These are phyloP conservation scores for Cardinalis cardinalis DNA, from an alignment of 2,113 vertebrate species.

Conservation along the genomic window DNA sequence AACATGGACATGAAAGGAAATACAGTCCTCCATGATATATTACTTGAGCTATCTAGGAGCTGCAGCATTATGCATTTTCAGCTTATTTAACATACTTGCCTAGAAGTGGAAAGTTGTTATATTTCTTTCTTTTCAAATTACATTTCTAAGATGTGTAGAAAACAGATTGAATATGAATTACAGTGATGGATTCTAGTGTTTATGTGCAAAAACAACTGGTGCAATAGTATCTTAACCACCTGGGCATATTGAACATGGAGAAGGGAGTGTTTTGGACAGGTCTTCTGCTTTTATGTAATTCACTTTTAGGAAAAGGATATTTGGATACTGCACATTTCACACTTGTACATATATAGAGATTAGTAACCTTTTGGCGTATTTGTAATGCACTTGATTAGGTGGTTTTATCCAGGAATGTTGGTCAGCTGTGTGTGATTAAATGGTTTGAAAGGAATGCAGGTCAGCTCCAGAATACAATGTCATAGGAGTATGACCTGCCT, in stretches of 20 bases:
- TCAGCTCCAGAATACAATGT: slow-evolving; percentile 42
- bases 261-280: not conserved
- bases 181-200: not conserved
- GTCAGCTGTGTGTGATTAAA: slow-evolving; percentile 69
- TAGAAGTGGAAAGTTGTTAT: not conserved
- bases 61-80: not conserved
- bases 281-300: not conserved
- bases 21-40: accelerated
- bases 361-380: slow-evolving; percentile 61
- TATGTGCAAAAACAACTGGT: not conserved
- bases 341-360: slow-evolving; percentile 50
- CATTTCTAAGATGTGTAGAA: not conserved
- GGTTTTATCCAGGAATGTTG: slow-evolving; percentile 62
- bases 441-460: slow-evolving; percentile 63
- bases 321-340: slow-evolving; percentile 31
- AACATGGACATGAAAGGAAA: not conserved
- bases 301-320: not conserved
- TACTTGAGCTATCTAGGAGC: not conserved
- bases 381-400: slow-evolving; percentile 58
- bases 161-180: not conserved
- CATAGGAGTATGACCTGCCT: not conserved
- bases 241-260: not conserved
- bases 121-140: not conserved
- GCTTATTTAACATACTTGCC: not conserved
- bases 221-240: not conserved